These are phyloP conservation scores for Oreortyx pictus DNA, from an alignment of 2,797 vertebrate genomes.

Conservation along the genomic window DNA sequence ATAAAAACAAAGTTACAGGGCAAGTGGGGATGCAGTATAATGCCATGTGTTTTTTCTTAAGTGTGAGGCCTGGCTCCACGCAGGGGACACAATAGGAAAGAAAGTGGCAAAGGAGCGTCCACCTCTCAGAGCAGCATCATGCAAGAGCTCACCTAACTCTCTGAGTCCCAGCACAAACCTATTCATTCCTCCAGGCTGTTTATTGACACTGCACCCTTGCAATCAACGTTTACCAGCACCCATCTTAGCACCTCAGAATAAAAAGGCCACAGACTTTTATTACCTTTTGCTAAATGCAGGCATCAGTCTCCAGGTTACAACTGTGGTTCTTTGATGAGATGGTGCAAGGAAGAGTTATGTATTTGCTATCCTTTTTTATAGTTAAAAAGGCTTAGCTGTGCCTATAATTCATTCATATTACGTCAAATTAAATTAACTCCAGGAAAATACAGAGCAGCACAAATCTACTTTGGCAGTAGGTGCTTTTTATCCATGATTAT, in stretches of 20 bases:
- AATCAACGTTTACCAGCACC: background rate
- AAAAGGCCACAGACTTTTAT: background rate
- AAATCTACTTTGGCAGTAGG: background rate
- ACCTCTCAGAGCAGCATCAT: background rate
- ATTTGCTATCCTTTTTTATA: background rate
- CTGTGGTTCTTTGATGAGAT: background rate
- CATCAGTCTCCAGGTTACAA: background rate
- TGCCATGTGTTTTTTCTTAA: rapidly evolving
- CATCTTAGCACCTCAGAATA: background rate
- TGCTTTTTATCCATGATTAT: background rate
- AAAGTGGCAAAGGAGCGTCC: background rate
- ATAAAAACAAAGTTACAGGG: background rate
- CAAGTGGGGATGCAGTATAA: background rate
- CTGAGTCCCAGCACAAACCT: background rate
- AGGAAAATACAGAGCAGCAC: background rate
- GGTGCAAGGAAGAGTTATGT: background rate
- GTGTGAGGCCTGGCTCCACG: background rate
- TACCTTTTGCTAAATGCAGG: background rate
- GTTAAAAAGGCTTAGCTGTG: background rate
- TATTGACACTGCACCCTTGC: background rate
- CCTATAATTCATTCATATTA: background rate
- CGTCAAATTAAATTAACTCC: background rate
- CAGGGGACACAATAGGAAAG: background rate
- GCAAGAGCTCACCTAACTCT: background rate
- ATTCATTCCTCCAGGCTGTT: background rate